These are phyloP conservation scores for Stegastes partitus DNA, from an alignment of 2,113 vertebrate species.

Conservation along the genomic window DNA sequence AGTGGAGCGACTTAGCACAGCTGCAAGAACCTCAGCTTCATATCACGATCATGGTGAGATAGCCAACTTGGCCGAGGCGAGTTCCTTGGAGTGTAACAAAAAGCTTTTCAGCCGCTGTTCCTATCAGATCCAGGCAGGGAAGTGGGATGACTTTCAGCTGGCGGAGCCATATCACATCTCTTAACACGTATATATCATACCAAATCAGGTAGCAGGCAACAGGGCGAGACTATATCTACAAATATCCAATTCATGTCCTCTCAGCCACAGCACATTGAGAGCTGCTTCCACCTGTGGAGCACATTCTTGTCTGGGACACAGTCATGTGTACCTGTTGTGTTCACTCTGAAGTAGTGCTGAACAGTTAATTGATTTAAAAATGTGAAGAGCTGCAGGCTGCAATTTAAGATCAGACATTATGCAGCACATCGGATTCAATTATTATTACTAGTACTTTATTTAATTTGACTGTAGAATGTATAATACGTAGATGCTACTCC, in stretches of 20 bases:
- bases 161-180: conserved; percentile 39
- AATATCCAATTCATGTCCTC: conserved; percentile 12
- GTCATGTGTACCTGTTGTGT: conserved; percentile 27
- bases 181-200: conserved; percentile 39
- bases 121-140: conserved; percentile 53
- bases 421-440: too few relatives aligned
- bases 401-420: too few relatives aligned
- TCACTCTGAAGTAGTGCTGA: background rate
- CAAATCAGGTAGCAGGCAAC: conserved; percentile 35
- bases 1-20: background rate
- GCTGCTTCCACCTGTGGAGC: conserved; percentile 9
- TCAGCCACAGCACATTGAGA: conserved; percentile 8
- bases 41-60: conserved; percentile 29
- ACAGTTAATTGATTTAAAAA: background rate
- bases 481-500: too few relatives aligned
- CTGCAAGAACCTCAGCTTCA: background rate
- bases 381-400: too few relatives aligned
- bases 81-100: conserved; percentile 16
- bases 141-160: conserved; percentile 14
- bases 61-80: background rate
- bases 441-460: too few relatives aligned
- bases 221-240: conserved; percentile 28
- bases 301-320: conserved; percentile 4
- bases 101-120: conserved; percentile 19
- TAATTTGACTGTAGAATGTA: too few relatives aligned